These are phyloP conservation scores for Erinaceus europaeus DNA, from an alignment of 2,113 vertebrate species.

Conservation along the genomic window DNA sequence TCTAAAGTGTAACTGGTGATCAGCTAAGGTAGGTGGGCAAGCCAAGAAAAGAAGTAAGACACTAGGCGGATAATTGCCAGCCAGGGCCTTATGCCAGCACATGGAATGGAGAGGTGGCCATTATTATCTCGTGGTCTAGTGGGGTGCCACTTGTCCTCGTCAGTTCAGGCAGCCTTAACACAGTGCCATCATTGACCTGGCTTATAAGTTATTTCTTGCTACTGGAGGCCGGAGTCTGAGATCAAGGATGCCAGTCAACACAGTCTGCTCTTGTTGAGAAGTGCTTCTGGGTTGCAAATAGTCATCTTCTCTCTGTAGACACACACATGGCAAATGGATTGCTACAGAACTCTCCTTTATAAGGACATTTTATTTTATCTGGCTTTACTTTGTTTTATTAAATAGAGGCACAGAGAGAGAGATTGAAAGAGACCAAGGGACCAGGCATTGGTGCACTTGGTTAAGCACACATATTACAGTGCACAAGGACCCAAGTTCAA, in stretches of 20 bases:
- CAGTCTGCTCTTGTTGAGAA: not conserved
- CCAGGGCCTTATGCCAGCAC: not conserved
- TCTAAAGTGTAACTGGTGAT: not conserved
- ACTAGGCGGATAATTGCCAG: not conserved
- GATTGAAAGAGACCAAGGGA: too few relatives aligned
- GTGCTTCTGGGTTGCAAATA: not conserved
- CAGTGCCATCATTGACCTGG: not conserved
- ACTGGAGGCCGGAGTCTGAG: not conserved
- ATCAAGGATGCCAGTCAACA: too few relatives aligned
- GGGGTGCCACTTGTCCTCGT: not conserved
- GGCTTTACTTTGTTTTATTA: too few relatives aligned
- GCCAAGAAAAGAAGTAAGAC: not conserved
- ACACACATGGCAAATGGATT: not conserved
- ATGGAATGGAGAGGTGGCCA: not conserved
- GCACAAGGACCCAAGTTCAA: too few relatives aligned
- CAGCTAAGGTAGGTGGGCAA: constrained; percentile 28
- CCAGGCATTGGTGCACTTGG: too few relatives aligned
- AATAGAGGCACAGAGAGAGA: too few relatives aligned
- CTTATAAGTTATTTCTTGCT: not conserved
- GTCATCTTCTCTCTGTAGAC: not conserved
- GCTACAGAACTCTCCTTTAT: not conserved
- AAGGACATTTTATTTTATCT: too few relatives aligned
- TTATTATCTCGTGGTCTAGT: not conserved
- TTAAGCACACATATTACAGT: too few relatives aligned
- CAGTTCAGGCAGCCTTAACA: not conserved